Base-by-base conservation (phyloP, 64 coral and sea anemone genomes). In the Pocillopora verrucosa region DNA sequence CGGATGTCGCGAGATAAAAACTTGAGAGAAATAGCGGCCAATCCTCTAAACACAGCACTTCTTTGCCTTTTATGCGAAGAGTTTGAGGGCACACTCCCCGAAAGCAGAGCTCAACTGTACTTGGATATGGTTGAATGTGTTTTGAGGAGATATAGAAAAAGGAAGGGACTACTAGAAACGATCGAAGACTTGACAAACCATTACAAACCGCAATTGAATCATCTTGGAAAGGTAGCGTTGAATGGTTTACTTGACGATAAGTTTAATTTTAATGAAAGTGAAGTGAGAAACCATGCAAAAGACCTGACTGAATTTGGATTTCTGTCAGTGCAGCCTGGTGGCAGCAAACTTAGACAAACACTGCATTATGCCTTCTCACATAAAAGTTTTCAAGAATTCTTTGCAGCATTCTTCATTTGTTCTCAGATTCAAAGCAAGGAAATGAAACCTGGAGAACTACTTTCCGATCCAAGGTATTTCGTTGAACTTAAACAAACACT, bases 381-480 rank as follows among this genome's bases (percentile, higher is more conserved):
- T 20, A 85, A 69, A 51, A 69, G 61, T 22, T 85, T 85, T 60
- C 82, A 85, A 85, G 82, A 85, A 56, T 69, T 41, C 13, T 85
- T 85, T 70, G 63, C 82, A 13, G 82, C 62, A 38, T 68, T 45
- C 17, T 85, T 68, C 68, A 26, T 85, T 68, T 20, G 63, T 69
- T 16, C 19, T 85, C 26, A 41, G 20, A 22, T 85, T 16, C 61
- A 60, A 0, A 65, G 22, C 5, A 12, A n/a, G 12, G 62, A 15
- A 51, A 56, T 24, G 4, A 56, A 10, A 30, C 36, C 5, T 24
- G 37, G 22, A 17, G 16, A 68, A 13, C 22, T 56, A 12, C 17
- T 36, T 36, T n/a, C 17, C 13, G 45, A 37, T 20, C 2, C 12
- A 1, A 41, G 4, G 4, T 35, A 70, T 45, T 16, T 15, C 3